These are phyloP conservation scores for Ferrisia virgata DNA, from an alignment of 2,888 invertebrate genomes.

Conservation along the genomic window DNA sequence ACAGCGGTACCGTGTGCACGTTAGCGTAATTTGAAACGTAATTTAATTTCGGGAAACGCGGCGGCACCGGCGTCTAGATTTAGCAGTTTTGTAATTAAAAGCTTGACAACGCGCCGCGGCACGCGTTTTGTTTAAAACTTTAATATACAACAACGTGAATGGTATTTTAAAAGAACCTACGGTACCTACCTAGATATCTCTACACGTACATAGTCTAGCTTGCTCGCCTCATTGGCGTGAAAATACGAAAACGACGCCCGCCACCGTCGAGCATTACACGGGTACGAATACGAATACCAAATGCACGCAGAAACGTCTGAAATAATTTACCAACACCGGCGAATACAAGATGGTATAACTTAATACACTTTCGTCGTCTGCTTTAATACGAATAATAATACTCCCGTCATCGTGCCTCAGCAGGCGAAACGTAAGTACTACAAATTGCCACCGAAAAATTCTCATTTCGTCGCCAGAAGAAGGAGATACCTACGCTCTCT, in stretches of 20 bases:
- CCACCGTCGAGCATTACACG: not conserved
- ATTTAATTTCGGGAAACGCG: not conserved
- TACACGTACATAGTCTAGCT: too few relatives aligned
- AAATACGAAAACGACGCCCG: not conserved
- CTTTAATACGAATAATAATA: not conserved
- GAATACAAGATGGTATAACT: not conserved
- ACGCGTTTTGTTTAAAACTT: not conserved
- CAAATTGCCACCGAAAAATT: not conserved
- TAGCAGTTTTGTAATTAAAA: not conserved
- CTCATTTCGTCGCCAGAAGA: not conserved
- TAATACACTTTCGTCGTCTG: not conserved
- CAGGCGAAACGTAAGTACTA: not conserved
- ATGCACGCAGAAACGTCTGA: not conserved
- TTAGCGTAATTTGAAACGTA: constrained; percentile 12
- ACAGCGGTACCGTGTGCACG: not conserved
- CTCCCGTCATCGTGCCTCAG: not conserved
- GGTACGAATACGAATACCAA: too few relatives aligned
- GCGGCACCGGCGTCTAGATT: not conserved
- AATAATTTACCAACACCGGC: not conserved
- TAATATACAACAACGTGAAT: not conserved
- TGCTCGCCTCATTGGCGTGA: not conserved
- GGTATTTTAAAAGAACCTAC: not conserved
- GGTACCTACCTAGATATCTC: not conserved
- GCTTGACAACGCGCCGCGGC: not conserved
- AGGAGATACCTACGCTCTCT: not conserved